Conservation (phyloP, 2,797 vertebrate genomes). For the Danio tinwini region DNA sequence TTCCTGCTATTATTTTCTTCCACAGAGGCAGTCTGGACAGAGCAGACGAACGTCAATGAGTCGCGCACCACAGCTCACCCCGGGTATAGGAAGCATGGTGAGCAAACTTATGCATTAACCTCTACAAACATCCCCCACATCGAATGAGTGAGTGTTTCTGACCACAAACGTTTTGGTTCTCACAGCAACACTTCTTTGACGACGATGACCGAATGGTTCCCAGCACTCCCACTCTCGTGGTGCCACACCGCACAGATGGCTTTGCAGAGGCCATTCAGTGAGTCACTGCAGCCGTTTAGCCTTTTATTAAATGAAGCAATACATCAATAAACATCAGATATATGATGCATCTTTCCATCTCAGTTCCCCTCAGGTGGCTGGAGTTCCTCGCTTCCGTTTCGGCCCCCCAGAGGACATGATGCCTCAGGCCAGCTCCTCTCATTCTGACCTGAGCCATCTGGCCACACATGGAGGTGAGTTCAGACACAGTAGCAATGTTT, state of each 20-base stretch:
- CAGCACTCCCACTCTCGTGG: constrained; percentile 95
- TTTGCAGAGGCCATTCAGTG: constrained; percentile 99
- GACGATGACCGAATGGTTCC: constrained; percentile 98
- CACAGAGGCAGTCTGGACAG: constrained; percentile 76
- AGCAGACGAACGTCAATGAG: constrained; percentile 88
- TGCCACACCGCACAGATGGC: constrained; percentile 96
- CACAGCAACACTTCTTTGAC: constrained; percentile 95
- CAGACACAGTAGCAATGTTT: background rate
- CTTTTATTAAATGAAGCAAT: background rate
- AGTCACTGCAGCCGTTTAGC: constrained; percentile 65
- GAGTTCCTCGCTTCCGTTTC: constrained; percentile 94
- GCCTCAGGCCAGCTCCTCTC: constrained; percentile 89
- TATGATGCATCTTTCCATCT: background rate
- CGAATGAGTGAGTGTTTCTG: background rate
- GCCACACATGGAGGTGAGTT: constrained; percentile 95
- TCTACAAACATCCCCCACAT: background rate
- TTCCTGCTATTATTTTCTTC: background rate
- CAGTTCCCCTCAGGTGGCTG: constrained; percentile 96
- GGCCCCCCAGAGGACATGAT: constrained; percentile 95
- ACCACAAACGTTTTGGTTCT: background rate
- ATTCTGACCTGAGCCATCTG: constrained; percentile 95
- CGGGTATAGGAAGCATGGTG: constrained; percentile 93
- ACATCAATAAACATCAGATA: background rate
- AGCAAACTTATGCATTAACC: constrained; percentile 36
- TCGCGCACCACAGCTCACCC: constrained; percentile 92